Evolutionary conservation across 2,113 vertebrate species (phyloP), one percentile per base, ranked within the genome.

Genomic region (Zosterops borbonicus): DNA sequence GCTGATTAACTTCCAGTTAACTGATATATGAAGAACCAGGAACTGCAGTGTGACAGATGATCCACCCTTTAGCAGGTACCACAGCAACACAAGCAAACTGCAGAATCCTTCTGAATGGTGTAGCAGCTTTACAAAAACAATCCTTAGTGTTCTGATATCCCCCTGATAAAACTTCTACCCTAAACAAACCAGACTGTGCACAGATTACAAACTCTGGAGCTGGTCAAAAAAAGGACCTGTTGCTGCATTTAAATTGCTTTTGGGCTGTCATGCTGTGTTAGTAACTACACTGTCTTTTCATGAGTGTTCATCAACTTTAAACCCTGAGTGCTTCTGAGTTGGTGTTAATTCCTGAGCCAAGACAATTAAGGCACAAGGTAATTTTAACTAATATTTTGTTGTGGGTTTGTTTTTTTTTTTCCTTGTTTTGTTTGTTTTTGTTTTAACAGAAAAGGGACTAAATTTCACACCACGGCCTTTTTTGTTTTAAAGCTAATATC

Each of bases 281-380:
- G 25, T 42, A 46, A 28, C 56, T 64, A 22, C 11, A 5, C 25
- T 70, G 18, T 78, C 28, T 71, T 71, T 83, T 25, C 37, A 5
- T 14, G 41, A 90, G 44, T 23, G 23, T 28, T 87, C 49, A 81
- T 47, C 29, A 28, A 1, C 24, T 59, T 75, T 35, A 77, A 65
- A 83, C 52, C 68, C 71, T 25, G 79, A 93, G 88, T 81, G 46
- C 42, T 67, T 39, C 68, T 87, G 35, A 86, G 44, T 16, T 63
- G 37, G 39, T 80, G 52, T 62, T 87, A 83, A 68, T 77, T 90
- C 76, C 69, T 75, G 56, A 92, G 79, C 59, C 52, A 87, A 86
- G 37, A 75, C 41, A 77, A 75, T 74, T 78, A 96, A 92, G 80
- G 95, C 90, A 97, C 69, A 68, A 87, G 81, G 31, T 65, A 62